Percentiles rank a stretch among this genome's conserved stretches.
phyloP scores from a whole-genome alignment of 2,888 invertebrate species.

The Lepeophtheirus nordmannii region DNA sequence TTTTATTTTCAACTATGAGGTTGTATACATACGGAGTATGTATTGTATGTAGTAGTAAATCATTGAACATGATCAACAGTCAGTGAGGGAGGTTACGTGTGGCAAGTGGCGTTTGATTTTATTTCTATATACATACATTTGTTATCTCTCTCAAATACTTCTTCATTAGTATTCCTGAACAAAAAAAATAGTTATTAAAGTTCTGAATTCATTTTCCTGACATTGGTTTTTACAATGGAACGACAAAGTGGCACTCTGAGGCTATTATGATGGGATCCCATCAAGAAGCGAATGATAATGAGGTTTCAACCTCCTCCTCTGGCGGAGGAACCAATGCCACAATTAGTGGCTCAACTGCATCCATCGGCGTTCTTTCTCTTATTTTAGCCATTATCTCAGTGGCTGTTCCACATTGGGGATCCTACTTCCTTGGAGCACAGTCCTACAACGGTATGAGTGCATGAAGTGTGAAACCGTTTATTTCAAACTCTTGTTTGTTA shows the following conservation, averaged over 20 bases:
- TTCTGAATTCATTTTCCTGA: too few species aligned
- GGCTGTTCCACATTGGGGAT: slow-evolving; percentile 18
- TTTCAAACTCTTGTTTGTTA: background rate
- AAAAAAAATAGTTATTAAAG: too few species aligned
- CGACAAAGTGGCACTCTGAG: background rate
- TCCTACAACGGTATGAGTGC: background rate
- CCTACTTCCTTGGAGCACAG: slow-evolving; percentile 2
- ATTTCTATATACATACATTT: too few species aligned
- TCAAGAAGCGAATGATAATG: background rate
- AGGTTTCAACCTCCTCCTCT: background rate
- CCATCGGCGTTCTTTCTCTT: slow-evolving; percentile 5
- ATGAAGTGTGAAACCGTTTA: background rate
- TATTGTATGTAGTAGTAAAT: too few species aligned
- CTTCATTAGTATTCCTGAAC: too few species aligned
- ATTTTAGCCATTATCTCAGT: slow-evolving; percentile 18
- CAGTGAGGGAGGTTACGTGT: too few species aligned
- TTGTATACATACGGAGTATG: too few species aligned
- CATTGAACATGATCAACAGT: too few species aligned
- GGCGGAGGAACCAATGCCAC: slow-evolving; percentile 10
- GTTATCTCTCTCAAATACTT: too few species aligned
- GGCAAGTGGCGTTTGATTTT: too few species aligned
- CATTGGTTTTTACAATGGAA: too few species aligned
- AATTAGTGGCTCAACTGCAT: slow-evolving; percentile 8
- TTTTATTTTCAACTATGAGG: too few species aligned
- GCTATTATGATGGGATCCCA: background rate